A percentile compares a stretch with the other conserved stretches of the same genome.
Evolutionary conservation across 92 coral and sea anemone species (phyloP).

Genomic region (Isaurus tuberculatus): DNA sequence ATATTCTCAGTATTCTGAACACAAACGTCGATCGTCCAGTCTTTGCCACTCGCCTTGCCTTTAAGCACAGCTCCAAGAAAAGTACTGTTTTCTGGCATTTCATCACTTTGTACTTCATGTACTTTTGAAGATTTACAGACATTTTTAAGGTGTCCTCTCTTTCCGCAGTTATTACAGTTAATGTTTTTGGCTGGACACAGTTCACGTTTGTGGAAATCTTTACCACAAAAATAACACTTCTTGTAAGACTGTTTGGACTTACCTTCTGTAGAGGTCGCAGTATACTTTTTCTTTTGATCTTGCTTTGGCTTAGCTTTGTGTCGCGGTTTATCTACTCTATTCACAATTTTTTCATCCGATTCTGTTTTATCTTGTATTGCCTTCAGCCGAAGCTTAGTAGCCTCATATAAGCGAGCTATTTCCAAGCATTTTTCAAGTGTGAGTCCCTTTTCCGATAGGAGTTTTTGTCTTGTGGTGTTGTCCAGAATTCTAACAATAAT

Average conservation of each 20-base stretch:
- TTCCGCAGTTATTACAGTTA: slow-evolving; percentile 42
- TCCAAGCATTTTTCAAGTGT: slow-evolving; percentile 47
- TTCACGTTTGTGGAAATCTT: slow-evolving; percentile 47
- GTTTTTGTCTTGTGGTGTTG: slow-evolving; percentile 42
- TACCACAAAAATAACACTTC: slow-evolving; percentile 59
- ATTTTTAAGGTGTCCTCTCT: not conserved
- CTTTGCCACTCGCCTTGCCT: not conserved
- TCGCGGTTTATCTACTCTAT: not conserved
- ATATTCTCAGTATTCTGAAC: not conserved
- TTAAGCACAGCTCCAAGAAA: not conserved
- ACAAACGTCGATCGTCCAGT: not conserved
- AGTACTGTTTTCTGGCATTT: not conserved
- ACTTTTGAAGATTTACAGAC: not conserved
- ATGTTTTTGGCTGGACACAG: slow-evolving; percentile 50
- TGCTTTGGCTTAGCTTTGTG: not conserved
- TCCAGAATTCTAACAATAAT: slow-evolving; percentile 40
- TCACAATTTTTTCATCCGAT: slow-evolving; percentile 15
- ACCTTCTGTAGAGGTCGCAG: slow-evolving; percentile 24
- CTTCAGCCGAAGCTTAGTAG: slow-evolving; percentile 43
- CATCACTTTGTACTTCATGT: slow-evolving; percentile 1
- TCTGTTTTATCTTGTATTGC: slow-evolving; percentile 17
- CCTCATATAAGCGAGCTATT: slow-evolving; percentile 56
- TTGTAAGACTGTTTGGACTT: slow-evolving; percentile 41
- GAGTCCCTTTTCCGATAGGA: slow-evolving; percentile 48
- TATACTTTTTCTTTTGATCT: slow-evolving; percentile 19